Evolutionary conservation across 2,888 invertebrate species (phyloP).

Genomic region (Empis livida): DNA sequence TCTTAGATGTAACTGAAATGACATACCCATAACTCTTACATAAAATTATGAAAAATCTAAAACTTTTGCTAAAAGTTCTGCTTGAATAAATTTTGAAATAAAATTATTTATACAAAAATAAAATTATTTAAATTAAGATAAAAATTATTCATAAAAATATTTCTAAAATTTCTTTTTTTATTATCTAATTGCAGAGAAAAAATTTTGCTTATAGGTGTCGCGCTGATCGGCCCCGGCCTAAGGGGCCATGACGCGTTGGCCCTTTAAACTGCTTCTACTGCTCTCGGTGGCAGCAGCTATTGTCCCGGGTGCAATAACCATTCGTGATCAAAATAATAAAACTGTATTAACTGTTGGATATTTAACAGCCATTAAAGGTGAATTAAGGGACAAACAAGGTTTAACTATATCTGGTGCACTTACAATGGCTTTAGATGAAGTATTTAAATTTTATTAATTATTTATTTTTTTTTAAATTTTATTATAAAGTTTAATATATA

Average conservation of each 20-base stretch:
- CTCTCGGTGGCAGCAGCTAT: constrained; percentile 48
- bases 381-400: constrained; percentile 66
- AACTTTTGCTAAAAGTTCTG: too few species aligned
- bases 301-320: constrained; percentile 35
- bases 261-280: constrained; percentile 46
- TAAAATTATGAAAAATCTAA: too few species aligned
- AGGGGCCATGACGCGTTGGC: constrained; percentile 40
- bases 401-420: constrained; percentile 83
- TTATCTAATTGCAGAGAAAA: constrained; percentile 32
- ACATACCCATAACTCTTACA: too few species aligned
- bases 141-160: too few species aligned
- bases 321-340: constrained; percentile 33
- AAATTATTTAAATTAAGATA: too few species aligned
- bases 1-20: too few species aligned
- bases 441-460: constrained; percentile 25
- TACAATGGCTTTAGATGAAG: constrained; percentile 75
- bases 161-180: constrained; percentile 5
- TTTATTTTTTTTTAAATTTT: neutral
- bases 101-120: too few species aligned
- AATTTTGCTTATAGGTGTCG: constrained; percentile 41
- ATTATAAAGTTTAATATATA: constrained; percentile 1
- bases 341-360: constrained; percentile 66
- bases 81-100: too few species aligned
- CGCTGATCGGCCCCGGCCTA: constrained; percentile 47
- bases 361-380: constrained; percentile 69